Conservation (phyloP, 2,888 invertebrate species). For the Trichogramma dendrolimi region DNA sequence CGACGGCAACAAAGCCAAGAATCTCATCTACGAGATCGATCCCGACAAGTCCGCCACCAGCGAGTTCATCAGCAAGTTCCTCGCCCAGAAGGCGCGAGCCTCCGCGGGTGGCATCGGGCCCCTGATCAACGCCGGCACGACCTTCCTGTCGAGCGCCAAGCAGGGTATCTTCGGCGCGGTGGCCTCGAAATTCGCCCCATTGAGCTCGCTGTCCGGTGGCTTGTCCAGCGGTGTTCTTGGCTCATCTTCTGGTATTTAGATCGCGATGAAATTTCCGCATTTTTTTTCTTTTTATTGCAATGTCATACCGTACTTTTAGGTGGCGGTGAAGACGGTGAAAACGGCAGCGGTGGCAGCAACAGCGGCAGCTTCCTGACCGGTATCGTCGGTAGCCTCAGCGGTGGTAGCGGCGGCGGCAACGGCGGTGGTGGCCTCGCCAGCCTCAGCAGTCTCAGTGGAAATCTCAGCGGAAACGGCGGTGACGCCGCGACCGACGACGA, state of each 20-base stretch:
- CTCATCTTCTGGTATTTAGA: constrained; percentile 55
- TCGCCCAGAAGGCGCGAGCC: constrained; percentile 68
- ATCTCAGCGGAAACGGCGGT: constrained; percentile 26
- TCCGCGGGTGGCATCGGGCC: constrained; percentile 57
- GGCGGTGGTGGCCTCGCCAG: constrained; percentile 7
- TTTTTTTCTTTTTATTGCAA: not conserved
- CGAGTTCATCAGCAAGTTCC: constrained; percentile 61
- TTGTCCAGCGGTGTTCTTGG: constrained; percentile 54
- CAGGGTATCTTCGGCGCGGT: constrained; percentile 42
- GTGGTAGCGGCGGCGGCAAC: constrained; percentile 32
- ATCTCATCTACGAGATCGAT: constrained; percentile 70
- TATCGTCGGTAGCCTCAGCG: constrained; percentile 30
- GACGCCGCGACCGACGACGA: constrained; percentile 23
- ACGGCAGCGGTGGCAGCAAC: constrained; percentile 27
- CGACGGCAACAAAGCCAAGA: constrained; percentile 70
- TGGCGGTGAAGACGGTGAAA: constrained; percentile 24
- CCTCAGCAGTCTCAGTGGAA: constrained; percentile 28
- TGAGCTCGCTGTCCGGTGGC: constrained; percentile 58
- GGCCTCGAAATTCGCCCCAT: constrained; percentile 44
- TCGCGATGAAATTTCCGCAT: constrained; percentile 40
- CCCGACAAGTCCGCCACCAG: constrained; percentile 60
- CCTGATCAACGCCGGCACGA: constrained; percentile 63
- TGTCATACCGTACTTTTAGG: constrained; percentile 9
- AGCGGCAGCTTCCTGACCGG: constrained; percentile 30
- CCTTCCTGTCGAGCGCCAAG: constrained; percentile 47